Evolutionary conservation across 2,113 vertebrate species (phyloP).

Genomic region (Egretta garzetta): DNA sequence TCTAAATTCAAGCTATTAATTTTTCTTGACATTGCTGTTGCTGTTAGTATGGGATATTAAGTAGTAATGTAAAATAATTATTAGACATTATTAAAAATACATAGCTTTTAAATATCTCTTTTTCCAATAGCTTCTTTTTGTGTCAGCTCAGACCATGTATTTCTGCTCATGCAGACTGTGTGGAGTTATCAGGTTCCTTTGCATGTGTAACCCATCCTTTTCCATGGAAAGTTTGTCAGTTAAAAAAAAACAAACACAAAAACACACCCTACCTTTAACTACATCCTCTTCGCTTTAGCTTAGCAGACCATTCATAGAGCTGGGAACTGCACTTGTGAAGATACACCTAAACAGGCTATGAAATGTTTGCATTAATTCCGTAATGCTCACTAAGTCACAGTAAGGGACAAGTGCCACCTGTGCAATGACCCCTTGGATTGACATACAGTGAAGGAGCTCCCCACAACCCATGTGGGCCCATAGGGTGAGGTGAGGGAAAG

Average conservation of each 20-base stretch:
- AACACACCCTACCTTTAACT: not conserved
- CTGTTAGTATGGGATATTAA: not conserved
- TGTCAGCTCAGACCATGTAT: not conserved
- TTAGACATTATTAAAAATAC: not conserved
- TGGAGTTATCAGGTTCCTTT: not conserved
- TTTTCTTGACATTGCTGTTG: not conserved
- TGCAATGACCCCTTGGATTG: not conserved
- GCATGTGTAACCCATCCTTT: not conserved
- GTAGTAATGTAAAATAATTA: not conserved
- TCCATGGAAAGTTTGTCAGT: not conserved
- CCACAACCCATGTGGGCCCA: not conserved
- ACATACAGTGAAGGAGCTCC: not conserved
- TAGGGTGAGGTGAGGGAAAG: not conserved
- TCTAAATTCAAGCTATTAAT: not conserved
- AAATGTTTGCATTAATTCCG: not conserved
- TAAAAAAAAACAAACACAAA: not conserved
- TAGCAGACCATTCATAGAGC: not conserved
- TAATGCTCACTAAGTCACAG: fast-evolving
- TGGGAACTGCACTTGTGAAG: not conserved
- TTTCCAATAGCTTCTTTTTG: not conserved
- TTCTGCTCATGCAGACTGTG: not conserved
- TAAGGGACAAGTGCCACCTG: not conserved
- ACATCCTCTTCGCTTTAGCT: not conserved
- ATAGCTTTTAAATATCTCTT: not conserved
- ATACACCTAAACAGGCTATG: not conserved